Percentiles rank a stretch among this genome's conserved stretches.
These are phyloP conservation scores for Drosophila robusta DNA, from an alignment of 2,888 invertebrate species.

Conservation along the genomic window DNA sequence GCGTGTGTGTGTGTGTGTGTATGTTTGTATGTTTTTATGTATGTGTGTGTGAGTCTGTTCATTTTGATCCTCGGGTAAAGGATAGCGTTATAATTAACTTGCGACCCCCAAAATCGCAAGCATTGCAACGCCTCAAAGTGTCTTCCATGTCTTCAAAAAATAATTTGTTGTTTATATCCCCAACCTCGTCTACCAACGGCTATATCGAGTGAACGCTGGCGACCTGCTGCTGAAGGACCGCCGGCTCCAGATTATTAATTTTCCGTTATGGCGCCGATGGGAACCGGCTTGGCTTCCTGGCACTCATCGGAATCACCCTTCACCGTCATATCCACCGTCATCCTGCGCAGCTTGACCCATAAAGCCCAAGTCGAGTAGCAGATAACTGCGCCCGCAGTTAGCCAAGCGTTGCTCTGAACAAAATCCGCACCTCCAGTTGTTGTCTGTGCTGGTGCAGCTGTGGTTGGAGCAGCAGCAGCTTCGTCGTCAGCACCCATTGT, in stretches of 20 bases:
- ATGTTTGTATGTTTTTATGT: background rate
- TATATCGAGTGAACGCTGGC: background rate
- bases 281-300: background rate
- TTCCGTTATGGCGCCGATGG: background rate
- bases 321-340: background rate
- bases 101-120: slow-evolving; percentile 50
- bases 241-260: background rate
- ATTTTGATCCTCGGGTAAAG: background rate
- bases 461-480: background rate
- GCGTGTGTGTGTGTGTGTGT: no score
- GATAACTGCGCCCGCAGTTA: slow-evolving; percentile 46
- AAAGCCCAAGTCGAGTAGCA: slow-evolving; percentile 36
- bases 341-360: slow-evolving; percentile 48
- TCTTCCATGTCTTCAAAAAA: slow-evolving; percentile 13
- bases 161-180: background rate
- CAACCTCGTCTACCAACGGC: background rate
- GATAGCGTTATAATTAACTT: slow-evolving; percentile 20
- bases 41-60: no score
- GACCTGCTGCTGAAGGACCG: background rate
- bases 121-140: slow-evolving; percentile 15
- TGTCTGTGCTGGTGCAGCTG: background rate
- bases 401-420: slow-evolving; percentile 23
- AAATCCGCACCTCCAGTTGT: background rate
- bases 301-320: background rate
- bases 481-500: slow-evolving; percentile 8